Base-by-base conservation (phyloP, 2,797 vertebrate species). In the Monodelphis domestica region DNA sequence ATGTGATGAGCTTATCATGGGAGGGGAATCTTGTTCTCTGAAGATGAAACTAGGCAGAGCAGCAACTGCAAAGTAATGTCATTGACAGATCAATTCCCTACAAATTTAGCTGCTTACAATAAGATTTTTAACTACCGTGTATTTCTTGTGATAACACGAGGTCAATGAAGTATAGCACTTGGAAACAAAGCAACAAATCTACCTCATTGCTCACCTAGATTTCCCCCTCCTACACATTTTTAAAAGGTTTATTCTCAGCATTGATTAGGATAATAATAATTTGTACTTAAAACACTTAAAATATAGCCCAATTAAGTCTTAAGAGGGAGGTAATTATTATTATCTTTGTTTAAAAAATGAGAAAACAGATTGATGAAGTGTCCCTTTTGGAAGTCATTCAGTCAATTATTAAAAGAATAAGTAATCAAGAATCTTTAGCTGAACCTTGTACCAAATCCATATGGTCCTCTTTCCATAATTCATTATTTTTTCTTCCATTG, bases 181-280 rank as follows among this genome's bases (percentile, higher is more conserved):
- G 26, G 55, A 57, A 89, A 63, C 92, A 55, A 12, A 50, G 51
- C 12, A 0, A 9, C 30, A 24, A 53, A 55, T 51, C 91, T 87
- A 93, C 45, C 45, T 38, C 26, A 12, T 50, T 88, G 54, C 87
- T 92, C 52, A 15, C 38, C 24, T n/a, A 38, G 28, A 38, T 30
- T 30, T 50, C 57, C 0, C 1, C 84, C 55, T 59, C 91, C 90
- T 91, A 91, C 88, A 38, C 28, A n/a, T 50, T 53, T 5, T 51
- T 53, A 11, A 78, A 89, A 91, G 63, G 12, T 92, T 95, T 91
- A 89, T 96, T 92, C 95, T 90, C 59, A 93, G 92, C 14, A n/a
- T 78, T 56, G 89, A 33, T 89, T 92, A n/a, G 92, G 93, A 96
- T 93, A 90, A 90, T 91, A 87, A 91, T 91, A 90, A 70, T 89